phyloP scores from a whole-genome alignment of 2,113 vertebrate species.

The Takifugu flavidus region DNA sequence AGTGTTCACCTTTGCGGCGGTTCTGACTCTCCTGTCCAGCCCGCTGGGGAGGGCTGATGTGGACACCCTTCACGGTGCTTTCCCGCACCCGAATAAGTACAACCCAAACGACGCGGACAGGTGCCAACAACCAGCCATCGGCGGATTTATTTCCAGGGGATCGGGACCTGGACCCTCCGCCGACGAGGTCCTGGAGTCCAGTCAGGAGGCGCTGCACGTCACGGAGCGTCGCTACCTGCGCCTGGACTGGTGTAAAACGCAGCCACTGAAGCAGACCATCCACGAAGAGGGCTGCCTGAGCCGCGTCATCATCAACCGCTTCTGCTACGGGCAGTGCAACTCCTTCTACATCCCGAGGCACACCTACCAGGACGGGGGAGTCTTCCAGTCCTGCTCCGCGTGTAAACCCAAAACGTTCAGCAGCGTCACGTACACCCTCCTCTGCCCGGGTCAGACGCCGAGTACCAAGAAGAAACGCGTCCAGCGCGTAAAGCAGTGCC shows the following conservation, averaged over 20 bases:
- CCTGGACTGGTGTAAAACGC: constrained; percentile 95
- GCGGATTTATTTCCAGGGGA: constrained; percentile 75
- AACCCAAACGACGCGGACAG: constrained; percentile 85
- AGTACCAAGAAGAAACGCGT: constrained; percentile 88
- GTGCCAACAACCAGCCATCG: constrained; percentile 74
- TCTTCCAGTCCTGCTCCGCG: constrained; percentile 93
- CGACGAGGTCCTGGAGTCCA: constrained; percentile 93
- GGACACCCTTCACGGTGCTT: constrained; percentile 78
- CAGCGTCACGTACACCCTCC: constrained; percentile 88
- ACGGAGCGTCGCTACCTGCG: constrained; percentile 93
- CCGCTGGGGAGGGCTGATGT: constrained; percentile 70
- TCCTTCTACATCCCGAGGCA: constrained; percentile 96
- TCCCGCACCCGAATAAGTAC: constrained; percentile 86
- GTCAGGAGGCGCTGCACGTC: constrained; percentile 92
- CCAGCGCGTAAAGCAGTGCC: constrained; percentile 93
- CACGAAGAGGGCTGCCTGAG: constrained; percentile 90
- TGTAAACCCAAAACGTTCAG: constrained; percentile 94
- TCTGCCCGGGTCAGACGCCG: constrained; percentile 88
- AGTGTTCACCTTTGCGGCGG: constrained; percentile 59
- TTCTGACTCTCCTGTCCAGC: constrained; percentile 75
- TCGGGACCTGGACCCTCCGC: constrained; percentile 71
- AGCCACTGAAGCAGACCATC: constrained; percentile 93
- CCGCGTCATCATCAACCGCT: constrained; percentile 90
- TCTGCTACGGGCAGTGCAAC: constrained; percentile 98
- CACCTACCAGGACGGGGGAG: constrained; percentile 85